Evolutionary conservation across 2,113 vertebrate species (phyloP).

Genomic region (Heterocephalus glaber): DNA sequence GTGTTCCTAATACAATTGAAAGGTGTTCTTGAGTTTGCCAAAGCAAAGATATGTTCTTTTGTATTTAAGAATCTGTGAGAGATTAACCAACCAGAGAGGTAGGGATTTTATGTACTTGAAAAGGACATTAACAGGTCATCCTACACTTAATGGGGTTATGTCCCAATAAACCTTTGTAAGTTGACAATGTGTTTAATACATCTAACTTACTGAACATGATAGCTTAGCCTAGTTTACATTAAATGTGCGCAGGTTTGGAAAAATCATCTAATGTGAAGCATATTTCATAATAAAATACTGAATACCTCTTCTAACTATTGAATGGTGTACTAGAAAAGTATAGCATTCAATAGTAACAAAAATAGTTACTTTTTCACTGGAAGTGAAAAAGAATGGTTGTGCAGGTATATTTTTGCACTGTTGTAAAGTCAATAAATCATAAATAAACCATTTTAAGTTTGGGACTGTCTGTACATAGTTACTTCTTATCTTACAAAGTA

Average conservation of each 20-base stretch:
- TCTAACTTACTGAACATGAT: neutral
- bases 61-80: neutral
- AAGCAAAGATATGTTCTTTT: slow-evolving; percentile 51
- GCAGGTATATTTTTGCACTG: neutral
- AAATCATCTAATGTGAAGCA: neutral
- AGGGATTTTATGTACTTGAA: slow-evolving; percentile 21
- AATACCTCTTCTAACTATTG: neutral
- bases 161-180: neutral
- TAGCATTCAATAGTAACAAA: too few relatives aligned
- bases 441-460: neutral
- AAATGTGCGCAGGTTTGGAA: neutral
- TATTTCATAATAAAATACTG: neutral
- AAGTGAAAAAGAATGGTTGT: neutral
- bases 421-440: neutral
- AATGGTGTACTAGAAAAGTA: neutral
- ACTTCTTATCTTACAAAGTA: neutral
- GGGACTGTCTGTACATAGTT: neutral
- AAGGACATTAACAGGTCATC: neutral
- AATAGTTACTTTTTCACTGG: too few relatives aligned
- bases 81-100: neutral
- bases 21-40: slow-evolving; percentile 39
- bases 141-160: neutral
- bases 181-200: neutral
- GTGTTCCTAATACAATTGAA: slow-evolving; percentile 52
- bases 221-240: neutral